Evolutionary conservation across 2,888 invertebrate genomes (phyloP).

Genomic region (Homarus gammarus): DNA sequence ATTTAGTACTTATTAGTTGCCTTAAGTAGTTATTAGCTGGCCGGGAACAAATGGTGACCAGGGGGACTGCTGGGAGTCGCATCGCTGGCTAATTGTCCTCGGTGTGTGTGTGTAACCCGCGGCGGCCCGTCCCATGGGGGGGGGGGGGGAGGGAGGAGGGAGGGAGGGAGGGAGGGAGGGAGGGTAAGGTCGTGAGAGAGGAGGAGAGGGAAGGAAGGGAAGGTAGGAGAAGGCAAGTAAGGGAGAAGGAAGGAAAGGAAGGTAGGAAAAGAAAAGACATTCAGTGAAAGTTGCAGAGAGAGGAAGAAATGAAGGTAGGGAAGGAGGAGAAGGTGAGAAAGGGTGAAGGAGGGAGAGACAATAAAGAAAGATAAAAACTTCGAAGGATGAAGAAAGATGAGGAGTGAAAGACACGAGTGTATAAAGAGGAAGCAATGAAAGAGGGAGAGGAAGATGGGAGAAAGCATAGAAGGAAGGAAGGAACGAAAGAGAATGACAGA

Average conservation of each 20-base stretch:
- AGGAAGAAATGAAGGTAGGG: background rate
- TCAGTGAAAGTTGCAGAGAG: background rate
- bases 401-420: too few relatives aligned
- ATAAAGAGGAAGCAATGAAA: too few relatives aligned
- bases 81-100: slow-evolving; percentile 20
- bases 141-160: background rate
- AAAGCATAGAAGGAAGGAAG: too few relatives aligned
- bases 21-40: slow-evolving; percentile 48
- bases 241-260: background rate
- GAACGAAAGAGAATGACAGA: too few relatives aligned
- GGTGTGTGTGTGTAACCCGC: background rate
- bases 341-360: too few relatives aligned
- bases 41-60: slow-evolving; percentile 50
- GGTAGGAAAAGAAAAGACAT: background rate
- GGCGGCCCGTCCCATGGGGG: background rate
- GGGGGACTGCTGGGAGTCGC: background rate
- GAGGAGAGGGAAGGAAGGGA: background rate
- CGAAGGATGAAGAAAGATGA: too few relatives aligned
- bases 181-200: slow-evolving; percentile 24
- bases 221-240: background rate
- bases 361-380: too few relatives aligned
- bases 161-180: background rate
- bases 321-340: too few relatives aligned
- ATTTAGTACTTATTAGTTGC: slow-evolving; percentile 57
- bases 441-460: too few relatives aligned